Percentiles rank a stretch among this genome's conserved stretches.
Conservation (phyloP, 2,113 vertebrate genomes). For the Chamaea fasciata region DNA sequence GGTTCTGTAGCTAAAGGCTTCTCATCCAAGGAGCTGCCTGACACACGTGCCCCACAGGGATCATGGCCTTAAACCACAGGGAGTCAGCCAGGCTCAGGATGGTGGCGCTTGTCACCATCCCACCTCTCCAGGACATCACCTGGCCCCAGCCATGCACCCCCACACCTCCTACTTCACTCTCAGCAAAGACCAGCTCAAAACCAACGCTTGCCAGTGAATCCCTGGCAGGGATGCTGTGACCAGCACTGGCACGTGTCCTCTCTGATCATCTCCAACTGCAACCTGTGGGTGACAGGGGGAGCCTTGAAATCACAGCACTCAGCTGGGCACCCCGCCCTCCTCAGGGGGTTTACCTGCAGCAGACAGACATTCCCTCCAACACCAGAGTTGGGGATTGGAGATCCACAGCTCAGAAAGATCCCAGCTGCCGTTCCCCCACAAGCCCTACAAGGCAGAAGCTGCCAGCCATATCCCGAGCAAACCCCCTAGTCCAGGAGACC, state of each 20-base stretch:
- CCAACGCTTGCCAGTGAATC: accelerated
- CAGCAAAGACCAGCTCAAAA: neutral
- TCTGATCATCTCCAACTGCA: accelerated
- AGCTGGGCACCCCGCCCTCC: neutral
- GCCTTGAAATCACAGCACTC: neutral
- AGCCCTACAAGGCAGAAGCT: neutral
- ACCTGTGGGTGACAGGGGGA: neutral
- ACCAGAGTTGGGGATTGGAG: accelerated
- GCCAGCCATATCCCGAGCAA: neutral
- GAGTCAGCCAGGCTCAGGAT: neutral
- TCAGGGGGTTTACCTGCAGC: neutral
- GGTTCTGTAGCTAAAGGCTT: neutral
- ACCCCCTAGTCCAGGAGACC: neutral
- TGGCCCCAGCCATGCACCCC: neutral
- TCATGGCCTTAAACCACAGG: accelerated
- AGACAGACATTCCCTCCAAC: accelerated
- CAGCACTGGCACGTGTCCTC: neutral
- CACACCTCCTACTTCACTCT: neutral
- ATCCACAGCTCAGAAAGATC: neutral
- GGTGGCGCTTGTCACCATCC: neutral
- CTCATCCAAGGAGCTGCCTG: neutral
- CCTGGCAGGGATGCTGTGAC: neutral
- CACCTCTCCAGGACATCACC: neutral
- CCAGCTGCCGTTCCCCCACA: accelerated
- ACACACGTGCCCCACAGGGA: neutral